Evolutionary conservation across 2,797 vertebrate genomes (phyloP).

Genomic region (Alca torda): DNA sequence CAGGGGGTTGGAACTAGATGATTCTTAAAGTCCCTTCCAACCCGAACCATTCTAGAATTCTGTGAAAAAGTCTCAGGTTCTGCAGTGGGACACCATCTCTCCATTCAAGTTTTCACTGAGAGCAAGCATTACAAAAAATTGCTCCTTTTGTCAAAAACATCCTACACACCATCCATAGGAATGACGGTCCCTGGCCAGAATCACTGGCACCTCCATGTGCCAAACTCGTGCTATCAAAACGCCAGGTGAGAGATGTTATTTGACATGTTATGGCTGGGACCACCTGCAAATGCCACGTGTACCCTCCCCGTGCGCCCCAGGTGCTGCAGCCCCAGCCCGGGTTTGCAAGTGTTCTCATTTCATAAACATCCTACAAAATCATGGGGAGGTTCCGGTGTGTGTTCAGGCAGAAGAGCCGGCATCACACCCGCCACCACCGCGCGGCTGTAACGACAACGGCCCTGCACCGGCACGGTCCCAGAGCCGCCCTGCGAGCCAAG

Average conservation of each 20-base stretch:
- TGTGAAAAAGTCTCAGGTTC: not conserved
- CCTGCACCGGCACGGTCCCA: not conserved
- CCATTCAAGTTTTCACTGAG: not conserved
- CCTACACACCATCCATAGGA: not conserved
- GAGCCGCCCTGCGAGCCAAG: not conserved
- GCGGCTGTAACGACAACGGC: not conserved
- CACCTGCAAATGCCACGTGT: not conserved
- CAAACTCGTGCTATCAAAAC: not conserved
- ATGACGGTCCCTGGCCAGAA: accelerated
- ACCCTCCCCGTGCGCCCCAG: not conserved
- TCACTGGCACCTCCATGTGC: not conserved
- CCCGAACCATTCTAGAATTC: not conserved
- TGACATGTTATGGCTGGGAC: not conserved
- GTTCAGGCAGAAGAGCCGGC: not conserved
- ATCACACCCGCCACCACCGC: too few relatives aligned
- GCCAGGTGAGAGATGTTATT: not conserved
- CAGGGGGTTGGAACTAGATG: not conserved
- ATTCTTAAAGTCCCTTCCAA: not conserved
- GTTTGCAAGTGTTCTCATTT: not conserved
- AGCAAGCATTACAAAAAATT: not conserved
- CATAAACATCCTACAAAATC: not conserved
- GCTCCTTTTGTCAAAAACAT: not conserved
- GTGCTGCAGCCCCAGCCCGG: not conserved
- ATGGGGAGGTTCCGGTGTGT: accelerated
- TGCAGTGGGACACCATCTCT: not conserved